These are phyloP conservation scores for Halcyon badia DNA, from an alignment of 2,797 vertebrate species.

Conservation along the genomic window DNA sequence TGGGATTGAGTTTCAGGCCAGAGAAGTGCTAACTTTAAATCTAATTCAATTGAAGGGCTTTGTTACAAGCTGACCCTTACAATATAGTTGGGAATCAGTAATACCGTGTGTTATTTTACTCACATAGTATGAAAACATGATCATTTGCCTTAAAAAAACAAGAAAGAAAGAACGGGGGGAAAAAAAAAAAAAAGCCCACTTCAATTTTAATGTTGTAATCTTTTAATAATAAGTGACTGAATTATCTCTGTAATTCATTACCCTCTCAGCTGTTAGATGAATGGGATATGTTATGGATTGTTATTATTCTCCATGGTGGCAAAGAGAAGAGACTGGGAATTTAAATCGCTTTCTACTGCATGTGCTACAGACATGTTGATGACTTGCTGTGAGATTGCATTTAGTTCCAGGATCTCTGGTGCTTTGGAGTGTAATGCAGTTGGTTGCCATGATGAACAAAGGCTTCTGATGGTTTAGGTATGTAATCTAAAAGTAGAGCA, in stretches of 20 bases:
- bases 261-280: conserved; percentile 60
- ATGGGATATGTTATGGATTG: conserved; percentile 58
- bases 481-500: conserved; percentile 26
- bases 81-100: neutral
- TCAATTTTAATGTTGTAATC: conserved; percentile 64
- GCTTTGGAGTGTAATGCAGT: conserved; percentile 13
- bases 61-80: neutral
- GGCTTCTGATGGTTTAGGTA: conserved; percentile 16
- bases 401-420: conserved; percentile 58
- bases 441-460: conserved; percentile 34
- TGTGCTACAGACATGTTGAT: conserved; percentile 17
- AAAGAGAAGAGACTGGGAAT: conserved; percentile 46
- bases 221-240: conserved; percentile 71
- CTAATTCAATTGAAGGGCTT: conserved; percentile 11
- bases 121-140: neutral
- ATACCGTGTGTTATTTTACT: neutral
- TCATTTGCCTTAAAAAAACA: conserved; percentile 39
- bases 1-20: neutral
- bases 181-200: neutral
- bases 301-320: conserved; percentile 67
- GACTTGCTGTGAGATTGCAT: conserved; percentile 64
- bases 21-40: conserved; percentile 33
- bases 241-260: conserved; percentile 73
- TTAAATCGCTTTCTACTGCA: conserved; percentile 54
- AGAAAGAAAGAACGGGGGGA: neutral